Evolutionary conservation across 2,888 invertebrate species (phyloP).

Genomic region (Torymus texanus): DNA sequence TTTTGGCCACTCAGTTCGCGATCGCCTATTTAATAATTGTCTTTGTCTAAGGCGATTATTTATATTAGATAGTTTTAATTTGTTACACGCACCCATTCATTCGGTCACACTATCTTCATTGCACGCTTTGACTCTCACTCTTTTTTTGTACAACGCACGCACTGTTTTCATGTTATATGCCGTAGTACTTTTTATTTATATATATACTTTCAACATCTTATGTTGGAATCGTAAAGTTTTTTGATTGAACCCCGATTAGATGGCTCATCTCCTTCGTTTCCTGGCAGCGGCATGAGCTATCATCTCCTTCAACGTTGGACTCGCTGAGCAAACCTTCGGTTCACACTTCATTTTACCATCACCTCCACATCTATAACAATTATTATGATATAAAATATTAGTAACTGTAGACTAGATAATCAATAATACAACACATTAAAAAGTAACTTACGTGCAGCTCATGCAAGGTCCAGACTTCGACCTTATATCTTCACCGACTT

Average conservation of each 20-base stretch:
- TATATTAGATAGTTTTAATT: conserved; percentile 67
- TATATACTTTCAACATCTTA: conserved; percentile 41
- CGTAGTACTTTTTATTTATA: conserved; percentile 46
- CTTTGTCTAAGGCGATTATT: conserved; percentile 69
- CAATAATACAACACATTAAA: neutral
- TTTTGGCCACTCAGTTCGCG: conserved; percentile 74
- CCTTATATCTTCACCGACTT: conserved; percentile 89
- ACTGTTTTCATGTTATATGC: conserved; percentile 53
- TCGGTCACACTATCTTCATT: conserved; percentile 70
- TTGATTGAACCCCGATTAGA: conserved; percentile 47
- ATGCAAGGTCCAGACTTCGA: conserved; percentile 94
- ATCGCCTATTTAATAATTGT: conserved; percentile 72
- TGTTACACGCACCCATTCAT: conserved; percentile 58
- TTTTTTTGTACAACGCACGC: conserved; percentile 58
- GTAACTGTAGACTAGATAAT: too few relatives aligned
- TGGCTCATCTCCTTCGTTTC: conserved; percentile 83
- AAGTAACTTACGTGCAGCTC: conserved; percentile 90
- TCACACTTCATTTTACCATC: conserved; percentile 97
- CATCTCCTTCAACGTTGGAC: conserved; percentile 93
- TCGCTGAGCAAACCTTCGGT: conserved; percentile 91
- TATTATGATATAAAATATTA: neutral
- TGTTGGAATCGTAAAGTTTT: conserved; percentile 53
- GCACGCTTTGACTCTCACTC: conserved; percentile 62
- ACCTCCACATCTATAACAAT: conserved; percentile 86
- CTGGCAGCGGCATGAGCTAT: conserved; percentile 88